Evolutionary conservation across 1,140 invertebrate genomes (phyloP), one percentile per base, ranked within the genome.

Genomic region (Chrysopa pallens): DNA sequence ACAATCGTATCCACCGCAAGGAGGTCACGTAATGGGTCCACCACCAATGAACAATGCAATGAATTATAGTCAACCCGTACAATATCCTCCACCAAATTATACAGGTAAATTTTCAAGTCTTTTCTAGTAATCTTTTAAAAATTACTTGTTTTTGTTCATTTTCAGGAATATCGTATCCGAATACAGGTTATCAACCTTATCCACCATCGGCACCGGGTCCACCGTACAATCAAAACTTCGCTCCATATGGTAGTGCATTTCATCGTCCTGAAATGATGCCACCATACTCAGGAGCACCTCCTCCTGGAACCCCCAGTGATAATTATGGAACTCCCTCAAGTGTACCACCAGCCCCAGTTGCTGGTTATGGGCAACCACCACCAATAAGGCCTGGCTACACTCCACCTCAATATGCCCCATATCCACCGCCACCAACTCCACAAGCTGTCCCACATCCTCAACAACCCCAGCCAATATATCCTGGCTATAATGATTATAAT

Each of bases 81-180:
- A 33, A 33, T 33, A 33, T 33, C 31, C 8, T 6, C 31, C 31
- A 33, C n/a, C 31, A 33, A 33, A 33, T 33, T 33, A 33, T 33
- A 9, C 31, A 6, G 31, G 31, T 33, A 33, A 33, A 6, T 33
- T 33, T 33, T 11, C n/a, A 33, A 33, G 4, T 33, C 6, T 4
- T 6, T 33, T 33, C 8, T 2, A 27, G 5, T 5, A 23, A 38
- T 11, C 11, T 14, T 5, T 38, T 4, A 3, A 14, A 14, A 9
- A 9, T 17, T 27, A 17, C 39, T 5, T 12, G 9, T 27, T 39
- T 27, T 27, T 9, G 4, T 27, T 12, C 3, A 12, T 4, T 40
- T 40, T n/a, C 29, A 41, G 40, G 40, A 29, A n/a, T 41, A 12
- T 28, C 40, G 11, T 41, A 41, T 33, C 40, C 40, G 12, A 23